Base-by-base conservation (phyloP, 1,140 invertebrate genomes). In the Chironomus striatipennis region DNA sequence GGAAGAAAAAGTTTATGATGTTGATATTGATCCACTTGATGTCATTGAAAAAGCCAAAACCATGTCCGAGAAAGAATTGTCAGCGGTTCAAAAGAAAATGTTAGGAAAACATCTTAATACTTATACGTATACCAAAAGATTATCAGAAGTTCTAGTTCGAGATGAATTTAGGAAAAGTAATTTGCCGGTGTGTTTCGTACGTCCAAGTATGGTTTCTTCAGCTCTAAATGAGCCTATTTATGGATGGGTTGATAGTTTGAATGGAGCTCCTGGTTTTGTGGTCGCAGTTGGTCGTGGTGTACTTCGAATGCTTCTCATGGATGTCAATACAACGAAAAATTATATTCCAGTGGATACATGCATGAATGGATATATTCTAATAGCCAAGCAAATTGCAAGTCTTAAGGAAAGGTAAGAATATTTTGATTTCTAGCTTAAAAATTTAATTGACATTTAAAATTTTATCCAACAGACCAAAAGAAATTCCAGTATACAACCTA, bases 221-320 rank as follows among this genome's bases (percentile, higher is more conserved):
- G 79, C 85, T 0, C 82, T 78, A 74, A 81, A 84, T 34, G 87
- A 89, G 77, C 87, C 87, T 0, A 75, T 84, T 15, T 80, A 84
- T n/a, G 90, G 91, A 1, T 95, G 93, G 93, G 90, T 70, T 73
- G 95, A 97, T 79, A 96, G 93, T 82, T 85, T 94, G 64, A 96
- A 96, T 83, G 94, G 94, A 1, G 92, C 94, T 0, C 90, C 91
- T 75, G 93, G 90, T 1, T 80, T 91, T 57, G 2, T 90, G 78
- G 84, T 89, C 2, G 91, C 88, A 0, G 90, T 87, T 42, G 93
- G 92, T 2, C 96, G 95, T 83, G 94, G 94, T n/a, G 89, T 96
- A 7, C 89, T 97, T 73, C 85, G 93, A 6, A 91, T 90, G 0
- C 93, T 97, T 90, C 86, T 91, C 75, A 93, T 93, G 77, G 88